Evolutionary conservation across 1,140 invertebrate genomes (phyloP), one percentile per base, ranked within the genome.

Genomic region (Cephus cinctus): DNA sequence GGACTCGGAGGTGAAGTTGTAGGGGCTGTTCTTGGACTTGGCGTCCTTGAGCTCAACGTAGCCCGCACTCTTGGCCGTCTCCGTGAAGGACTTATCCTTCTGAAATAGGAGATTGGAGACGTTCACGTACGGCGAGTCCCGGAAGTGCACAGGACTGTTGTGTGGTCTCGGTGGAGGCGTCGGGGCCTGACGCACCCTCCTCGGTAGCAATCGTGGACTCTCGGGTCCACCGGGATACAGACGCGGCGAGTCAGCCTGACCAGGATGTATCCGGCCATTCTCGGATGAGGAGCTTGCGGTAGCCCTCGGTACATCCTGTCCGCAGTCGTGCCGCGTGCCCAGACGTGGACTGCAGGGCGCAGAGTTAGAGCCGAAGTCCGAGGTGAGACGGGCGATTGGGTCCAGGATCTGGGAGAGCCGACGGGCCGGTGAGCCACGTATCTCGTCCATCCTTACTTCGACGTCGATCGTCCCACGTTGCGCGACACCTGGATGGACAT

Each of bases 351-450:
- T 77, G 50, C 70, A 74, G 14, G 75, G 81, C 57, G 62, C 80
- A 69, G 61, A 81, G 71, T 58, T 86, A 79, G 63, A 69, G 44
- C 65, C 64, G 50, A 74, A 67, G 50, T 76, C 73, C 43, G 67
- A 66, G 18, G 83, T 81, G 35, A 89, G 74, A 61, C 86, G 77
- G 43, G 85, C 81, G 54, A 89, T 80, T 54, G 86, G 86, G 76
- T 89, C 87, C 65, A 89, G 87, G 52, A 89, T 87, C 77, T 89
- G 86, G 65, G 87, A 89, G 61, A 89, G 74, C 54, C 87, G 81
- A 56, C 83, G 78, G 61, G 80, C 80, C 61, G 78, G 43, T 20
- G 71, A 66, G 18, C 65, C 62, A 22, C 69, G 69, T 59, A 69
- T 64, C 54, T 76, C 72, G 52, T 76, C 73, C 73, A 76, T 76